These are phyloP conservation scores for Brachionus sp. DNA, from an alignment of 1,140 invertebrate species.

Conservation along the genomic window DNA sequence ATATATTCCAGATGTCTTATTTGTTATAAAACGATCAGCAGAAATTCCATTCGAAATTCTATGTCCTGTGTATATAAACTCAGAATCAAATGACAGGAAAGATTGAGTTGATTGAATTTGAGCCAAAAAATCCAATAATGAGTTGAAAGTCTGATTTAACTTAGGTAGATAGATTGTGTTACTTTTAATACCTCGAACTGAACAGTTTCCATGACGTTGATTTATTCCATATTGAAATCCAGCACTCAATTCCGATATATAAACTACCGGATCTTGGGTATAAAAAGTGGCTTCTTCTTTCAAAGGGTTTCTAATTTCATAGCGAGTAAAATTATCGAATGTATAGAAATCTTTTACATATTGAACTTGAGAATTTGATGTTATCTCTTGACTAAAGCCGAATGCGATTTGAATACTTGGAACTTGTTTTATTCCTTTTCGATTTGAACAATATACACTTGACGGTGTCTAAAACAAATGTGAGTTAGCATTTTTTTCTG, in stretches of 20 bases:
- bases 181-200: not conserved
- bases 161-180: not conserved
- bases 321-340: constrained; percentile 5
- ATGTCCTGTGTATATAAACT: constrained; percentile 5
- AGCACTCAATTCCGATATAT: not conserved
- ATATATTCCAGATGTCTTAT: not conserved
- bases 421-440: not conserved
- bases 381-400: constrained; percentile 41
- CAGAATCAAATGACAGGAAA: not conserved
- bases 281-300: constrained; percentile 20
- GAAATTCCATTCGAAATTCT: constrained; percentile 7
- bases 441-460: constrained; percentile 1
- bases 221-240: constrained; percentile 35
- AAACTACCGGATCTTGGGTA: not conserved
- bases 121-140: not conserved
- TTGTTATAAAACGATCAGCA: constrained; percentile 16
- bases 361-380: constrained; percentile 17
- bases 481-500: not conserved
- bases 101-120: constrained; percentile 9
- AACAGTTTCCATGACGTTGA: constrained; percentile 15
- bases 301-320: not conserved
- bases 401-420: not conserved
- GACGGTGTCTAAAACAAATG: not conserved
- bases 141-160: constrained; percentile 1
- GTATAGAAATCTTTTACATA: constrained; percentile 29